Evolutionary conservation across 1,140 invertebrate genomes (phyloP).

Genomic region (Neomicropteryx cornuta): DNA sequence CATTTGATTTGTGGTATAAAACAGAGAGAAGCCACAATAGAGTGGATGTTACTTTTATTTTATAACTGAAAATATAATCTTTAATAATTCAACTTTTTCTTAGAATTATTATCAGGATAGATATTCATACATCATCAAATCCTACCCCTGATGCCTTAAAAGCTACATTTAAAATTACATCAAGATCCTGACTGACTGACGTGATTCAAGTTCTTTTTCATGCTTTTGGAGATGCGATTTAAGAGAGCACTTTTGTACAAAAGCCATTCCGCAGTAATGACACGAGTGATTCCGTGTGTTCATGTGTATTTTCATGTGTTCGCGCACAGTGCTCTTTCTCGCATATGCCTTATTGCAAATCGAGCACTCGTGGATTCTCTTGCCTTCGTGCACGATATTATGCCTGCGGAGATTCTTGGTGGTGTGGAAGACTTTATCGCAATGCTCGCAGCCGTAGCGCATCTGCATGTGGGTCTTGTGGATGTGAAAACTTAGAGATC

Average conservation of each 20-base stretch:
- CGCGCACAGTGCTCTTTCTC: conserved; percentile 49
- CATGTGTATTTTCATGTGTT: conserved; percentile 48
- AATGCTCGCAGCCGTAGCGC: conserved; percentile 27
- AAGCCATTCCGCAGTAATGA: conserved; percentile 27
- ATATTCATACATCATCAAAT: too few species aligned
- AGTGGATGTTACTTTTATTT: too few species aligned
- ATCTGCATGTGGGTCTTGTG: conserved; percentile 31
- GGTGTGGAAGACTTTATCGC: conserved; percentile 28
- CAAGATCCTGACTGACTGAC: too few species aligned
- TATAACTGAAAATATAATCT: too few species aligned
- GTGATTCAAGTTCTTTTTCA: too few species aligned
- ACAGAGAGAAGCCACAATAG: too few species aligned
- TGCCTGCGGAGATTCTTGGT: conserved; percentile 25
- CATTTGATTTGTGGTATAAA: too few species aligned
- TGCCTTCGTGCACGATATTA: conserved; percentile 49
- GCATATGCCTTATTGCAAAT: conserved; percentile 42
- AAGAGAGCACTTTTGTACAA: conserved; percentile 15
- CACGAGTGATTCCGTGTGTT: conserved; percentile 28
- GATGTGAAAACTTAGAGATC: conserved; percentile 31
- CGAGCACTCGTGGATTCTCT: conserved; percentile 34
- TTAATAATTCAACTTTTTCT: too few species aligned
- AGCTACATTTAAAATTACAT: too few species aligned
- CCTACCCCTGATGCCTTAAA: too few species aligned
- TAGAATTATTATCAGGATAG: too few species aligned
- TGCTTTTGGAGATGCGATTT: conserved; percentile 11